Percentiles rank a stretch among this genome's conserved stretches.
phyloP scores from a whole-genome alignment of 2,888 invertebrate species.

The Melanotus villosus region DNA sequence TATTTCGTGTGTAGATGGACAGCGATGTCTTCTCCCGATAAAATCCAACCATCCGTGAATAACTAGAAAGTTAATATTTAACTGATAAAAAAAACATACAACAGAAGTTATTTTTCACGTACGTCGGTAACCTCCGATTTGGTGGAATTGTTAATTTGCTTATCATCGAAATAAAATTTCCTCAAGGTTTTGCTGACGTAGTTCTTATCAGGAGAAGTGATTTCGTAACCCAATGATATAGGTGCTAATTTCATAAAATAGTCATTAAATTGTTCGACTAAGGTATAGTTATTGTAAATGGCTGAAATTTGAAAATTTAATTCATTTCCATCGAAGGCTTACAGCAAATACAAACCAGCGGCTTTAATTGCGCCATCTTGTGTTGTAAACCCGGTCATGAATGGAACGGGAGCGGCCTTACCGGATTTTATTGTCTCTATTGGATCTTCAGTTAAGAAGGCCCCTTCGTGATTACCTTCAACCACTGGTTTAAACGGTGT shows the following conservation, averaged over 20 bases:
- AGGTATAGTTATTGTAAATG: neutral
- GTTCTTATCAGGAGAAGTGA: slow-evolving; percentile 60
- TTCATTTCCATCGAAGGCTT: neutral
- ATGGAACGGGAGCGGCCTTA: slow-evolving; percentile 73
- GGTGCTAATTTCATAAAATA: slow-evolving; percentile 67
- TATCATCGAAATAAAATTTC: slow-evolving; percentile 68
- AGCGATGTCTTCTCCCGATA: slow-evolving; percentile 74
- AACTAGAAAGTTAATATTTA: neutral
- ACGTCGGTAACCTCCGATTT: slow-evolving; percentile 66
- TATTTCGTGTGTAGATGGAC: slow-evolving; percentile 71
- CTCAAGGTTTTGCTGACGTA: slow-evolving; percentile 62
- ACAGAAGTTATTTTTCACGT: slow-evolving; percentile 15
- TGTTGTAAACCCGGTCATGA: slow-evolving; percentile 81
- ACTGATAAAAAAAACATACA: slow-evolving; percentile 61
- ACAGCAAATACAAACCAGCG: slow-evolving; percentile 67
- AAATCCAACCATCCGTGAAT: slow-evolving; percentile 72
- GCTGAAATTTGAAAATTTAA: too few relatives aligned
- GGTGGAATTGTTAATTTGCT: slow-evolving; percentile 62
- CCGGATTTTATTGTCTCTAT: slow-evolving; percentile 69
- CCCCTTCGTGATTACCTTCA: slow-evolving; percentile 77
- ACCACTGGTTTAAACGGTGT: slow-evolving; percentile 85
- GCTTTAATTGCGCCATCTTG: slow-evolving; percentile 80
- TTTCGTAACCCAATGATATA: slow-evolving; percentile 65
- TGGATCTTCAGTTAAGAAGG: slow-evolving; percentile 79
- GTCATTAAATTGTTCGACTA: slow-evolving; percentile 64